These are phyloP conservation scores for Rhyzopertha dominica DNA, from an alignment of 1,140 invertebrate genomes.

Conservation along the genomic window DNA sequence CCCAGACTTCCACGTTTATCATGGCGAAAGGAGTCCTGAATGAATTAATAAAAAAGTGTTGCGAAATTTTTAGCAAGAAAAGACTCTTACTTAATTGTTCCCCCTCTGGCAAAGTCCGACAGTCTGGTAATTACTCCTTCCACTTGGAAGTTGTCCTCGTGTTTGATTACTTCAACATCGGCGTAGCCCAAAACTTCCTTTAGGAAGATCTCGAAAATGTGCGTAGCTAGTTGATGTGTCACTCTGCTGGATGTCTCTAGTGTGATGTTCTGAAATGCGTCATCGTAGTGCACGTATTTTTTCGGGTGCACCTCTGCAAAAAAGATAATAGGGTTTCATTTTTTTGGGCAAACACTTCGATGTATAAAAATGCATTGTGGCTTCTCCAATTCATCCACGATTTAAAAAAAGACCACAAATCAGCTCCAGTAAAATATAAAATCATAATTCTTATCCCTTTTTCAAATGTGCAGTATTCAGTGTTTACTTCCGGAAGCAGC, in stretches of 20 bases:
- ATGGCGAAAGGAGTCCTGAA: constrained; percentile 53
- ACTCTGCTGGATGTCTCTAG: constrained; percentile 54
- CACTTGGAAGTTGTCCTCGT: constrained; percentile 48
- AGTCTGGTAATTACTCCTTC: constrained; percentile 25
- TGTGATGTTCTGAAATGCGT: constrained; percentile 31
- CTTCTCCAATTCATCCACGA: too few relatives aligned
- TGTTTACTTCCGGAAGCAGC: too few relatives aligned
- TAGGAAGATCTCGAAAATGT: constrained; percentile 61
- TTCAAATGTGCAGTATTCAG: too few relatives aligned
- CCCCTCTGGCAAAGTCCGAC: constrained; percentile 6
- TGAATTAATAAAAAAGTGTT: constrained; percentile 19
- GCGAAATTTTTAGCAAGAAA: constrained; percentile 8
- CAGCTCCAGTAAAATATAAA: too few relatives aligned
- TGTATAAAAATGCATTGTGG: too few relatives aligned
- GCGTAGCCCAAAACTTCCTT: constrained; percentile 60
- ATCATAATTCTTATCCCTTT: too few relatives aligned
- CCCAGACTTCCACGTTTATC: constrained; percentile 70
- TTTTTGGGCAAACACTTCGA: too few relatives aligned
- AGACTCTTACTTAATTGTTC: constrained; percentile 11
- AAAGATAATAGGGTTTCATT: too few relatives aligned
- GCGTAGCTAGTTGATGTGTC: constrained; percentile 57
- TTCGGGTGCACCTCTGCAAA: constrained; percentile 24
- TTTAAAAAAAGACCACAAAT: too few relatives aligned
- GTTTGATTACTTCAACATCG: constrained; percentile 48
- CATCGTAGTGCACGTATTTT: constrained; percentile 25